Base-by-base conservation (phyloP, 2,797 vertebrate species). In the Pseudochromis fuscus region DNA sequence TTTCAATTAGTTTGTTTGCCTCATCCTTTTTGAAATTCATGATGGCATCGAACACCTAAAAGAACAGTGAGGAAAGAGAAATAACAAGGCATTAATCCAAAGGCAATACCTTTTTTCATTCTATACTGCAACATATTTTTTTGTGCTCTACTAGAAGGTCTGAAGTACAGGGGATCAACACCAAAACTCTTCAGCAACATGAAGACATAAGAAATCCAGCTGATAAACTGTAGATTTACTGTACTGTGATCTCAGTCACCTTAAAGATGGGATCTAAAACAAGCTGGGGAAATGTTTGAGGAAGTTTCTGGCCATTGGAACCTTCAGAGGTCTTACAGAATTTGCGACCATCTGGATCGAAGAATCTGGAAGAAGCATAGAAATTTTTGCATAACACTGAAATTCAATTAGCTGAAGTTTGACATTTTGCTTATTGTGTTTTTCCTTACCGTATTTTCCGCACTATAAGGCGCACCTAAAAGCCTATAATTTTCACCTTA, bases 1-100 rank as follows among this genome's bases (percentile, higher is more conserved):
- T 99, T 16, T 96, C 94, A 0, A 97, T 94, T 27, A 98, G 85
- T 82, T 97, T 97, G 11, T 95, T 95, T 0, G 94, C 95, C 69
- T 98, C 96, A 0, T 98, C 96, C 4, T 96, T 97, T 80, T 95
- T 96, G 84, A 99, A 99, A 87, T 94, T 96, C 97, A 99, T 98
- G 93, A 98, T 98, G 4, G 96, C 96, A 8, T 96, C 95, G 0
- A 98, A 98, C n/a, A 99, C 95, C 97, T 97, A 35, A 2, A 9
- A 18, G n/a, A 31, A 31, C 15, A 70, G 19, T 2, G 33, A 45
- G n/a, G 37, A 27, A 24, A 13, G n/a, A 21, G 23, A 30, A 61
- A 51, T 61, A 37, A 37, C 2, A 37, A 21, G 18, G 11, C 1
- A 6, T 51, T 24, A 23, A 45, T 4, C 44, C 44, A 45, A 45